phyloP scores from a whole-genome alignment of 2,888 invertebrate species.

The Pachliopta kotzebuea region DNA sequence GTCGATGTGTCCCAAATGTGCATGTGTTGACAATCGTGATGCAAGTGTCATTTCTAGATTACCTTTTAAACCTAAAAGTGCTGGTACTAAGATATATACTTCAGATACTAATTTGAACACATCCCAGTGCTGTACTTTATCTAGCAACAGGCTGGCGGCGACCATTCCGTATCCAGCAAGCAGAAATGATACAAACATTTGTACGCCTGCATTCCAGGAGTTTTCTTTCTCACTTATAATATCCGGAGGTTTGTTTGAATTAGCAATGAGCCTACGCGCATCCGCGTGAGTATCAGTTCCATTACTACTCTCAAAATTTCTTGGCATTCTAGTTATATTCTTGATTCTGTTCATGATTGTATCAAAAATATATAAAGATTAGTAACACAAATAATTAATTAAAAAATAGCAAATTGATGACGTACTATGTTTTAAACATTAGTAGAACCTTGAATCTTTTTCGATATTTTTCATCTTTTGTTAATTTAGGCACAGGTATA shows the following conservation, averaged over 20 bases:
- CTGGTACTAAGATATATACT: slow-evolving; percentile 94
- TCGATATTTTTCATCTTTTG: background rate
- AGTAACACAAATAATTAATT: slow-evolving; percentile 9
- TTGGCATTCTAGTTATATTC: slow-evolving; percentile 60
- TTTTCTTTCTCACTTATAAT: slow-evolving; percentile 63
- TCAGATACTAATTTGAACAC: slow-evolving; percentile 91
- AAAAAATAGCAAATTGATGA: slow-evolving; percentile 20
- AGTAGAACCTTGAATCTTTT: background rate
- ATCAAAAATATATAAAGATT: slow-evolving; percentile 21
- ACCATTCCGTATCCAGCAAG: slow-evolving; percentile 96
- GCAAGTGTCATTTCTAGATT: slow-evolving; percentile 97
- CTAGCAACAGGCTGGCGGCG: slow-evolving; percentile 91
- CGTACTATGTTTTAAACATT: slow-evolving; percentile 20
- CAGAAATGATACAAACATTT: slow-evolving; percentile 92
- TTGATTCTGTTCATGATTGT: slow-evolving; percentile 74
- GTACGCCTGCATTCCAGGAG: slow-evolving; percentile 85
- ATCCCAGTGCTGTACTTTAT: slow-evolving; percentile 93
- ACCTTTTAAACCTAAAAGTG: slow-evolving; percentile 94
- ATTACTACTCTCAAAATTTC: slow-evolving; percentile 45
- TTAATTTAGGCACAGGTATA: background rate
- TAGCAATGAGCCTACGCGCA: slow-evolving; percentile 54
- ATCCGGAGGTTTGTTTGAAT: slow-evolving; percentile 66
- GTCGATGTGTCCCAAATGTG: slow-evolving; percentile 92
- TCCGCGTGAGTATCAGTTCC: slow-evolving; percentile 49
- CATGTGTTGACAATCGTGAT: slow-evolving; percentile 94